These are phyloP conservation scores for Cyaniris semiargus DNA, from an alignment of 2,888 invertebrate genomes.

Conservation along the genomic window DNA sequence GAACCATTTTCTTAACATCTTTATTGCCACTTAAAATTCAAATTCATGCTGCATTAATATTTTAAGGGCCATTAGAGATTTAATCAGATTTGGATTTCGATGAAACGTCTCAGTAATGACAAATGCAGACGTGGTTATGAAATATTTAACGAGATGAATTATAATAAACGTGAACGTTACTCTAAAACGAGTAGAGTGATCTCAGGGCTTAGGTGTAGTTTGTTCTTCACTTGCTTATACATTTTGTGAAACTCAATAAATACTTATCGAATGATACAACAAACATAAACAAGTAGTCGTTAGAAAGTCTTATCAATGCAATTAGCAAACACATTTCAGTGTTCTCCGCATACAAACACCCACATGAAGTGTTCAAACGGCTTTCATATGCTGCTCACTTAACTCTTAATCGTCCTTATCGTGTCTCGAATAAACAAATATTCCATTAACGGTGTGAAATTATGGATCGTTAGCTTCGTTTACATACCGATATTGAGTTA, in stretches of 20 bases:
- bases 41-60: constrained; percentile 33
- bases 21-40: constrained; percentile 58
- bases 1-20: constrained; percentile 58
- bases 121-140: constrained; percentile 23
- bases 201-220: not conserved
- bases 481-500: constrained; percentile 43
- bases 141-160: constrained; percentile 13
- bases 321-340: constrained; percentile 33
- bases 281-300: not conserved
- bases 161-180: not conserved
- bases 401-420: constrained; percentile 65
- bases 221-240: not conserved
- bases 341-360: constrained; percentile 53
- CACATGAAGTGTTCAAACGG: constrained; percentile 32
- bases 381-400: constrained; percentile 50
- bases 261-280: not conserved
- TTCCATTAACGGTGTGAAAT: constrained; percentile 63
- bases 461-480: constrained; percentile 64
- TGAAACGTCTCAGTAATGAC: constrained; percentile 55
- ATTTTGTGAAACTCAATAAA: not conserved
- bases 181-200: not conserved
- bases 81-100: constrained; percentile 52
- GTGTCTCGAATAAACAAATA: constrained; percentile 69
- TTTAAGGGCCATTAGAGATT: constrained; percentile 48
- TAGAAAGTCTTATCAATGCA: constrained; percentile 16